phyloP scores from a whole-genome alignment of 2,797 vertebrate genomes.

The Tokudaia tokunoshimensis region DNA sequence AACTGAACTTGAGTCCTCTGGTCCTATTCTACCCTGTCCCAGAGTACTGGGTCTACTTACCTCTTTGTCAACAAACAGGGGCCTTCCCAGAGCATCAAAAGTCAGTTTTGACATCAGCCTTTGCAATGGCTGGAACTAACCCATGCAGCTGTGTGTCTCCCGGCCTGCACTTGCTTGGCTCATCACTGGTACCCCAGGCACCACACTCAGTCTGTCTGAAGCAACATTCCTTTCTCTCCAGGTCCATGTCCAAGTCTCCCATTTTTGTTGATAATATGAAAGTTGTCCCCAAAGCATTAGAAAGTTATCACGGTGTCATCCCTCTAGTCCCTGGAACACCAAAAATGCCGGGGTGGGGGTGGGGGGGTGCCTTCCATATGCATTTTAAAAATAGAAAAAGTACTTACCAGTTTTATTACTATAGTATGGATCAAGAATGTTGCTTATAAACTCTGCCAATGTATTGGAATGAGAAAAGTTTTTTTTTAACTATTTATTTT shows the following conservation, averaged over 20 bases:
- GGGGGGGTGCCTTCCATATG: neutral
- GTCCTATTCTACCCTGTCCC: neutral
- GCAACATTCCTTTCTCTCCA: conserved; percentile 81
- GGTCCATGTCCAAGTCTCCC: conserved; percentile 91
- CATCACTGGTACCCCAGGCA: neutral
- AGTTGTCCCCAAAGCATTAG: conserved; percentile 86
- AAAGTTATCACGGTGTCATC: neutral
- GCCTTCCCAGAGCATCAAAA: neutral
- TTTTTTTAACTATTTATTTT: neutral
- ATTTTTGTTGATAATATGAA: conserved; percentile 91
- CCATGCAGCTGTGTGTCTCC: neutral
- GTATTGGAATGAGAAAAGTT: conserved; percentile 10
- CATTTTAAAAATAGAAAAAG: neutral
- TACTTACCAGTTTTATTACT: neutral
- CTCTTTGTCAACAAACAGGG: neutral
- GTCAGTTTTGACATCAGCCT: neutral
- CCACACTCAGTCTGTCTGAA: neutral
- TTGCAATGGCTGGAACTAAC: neutral
- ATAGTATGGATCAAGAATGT: neutral
- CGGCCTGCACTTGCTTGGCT: neutral
- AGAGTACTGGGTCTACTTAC: neutral
- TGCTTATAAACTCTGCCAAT: conserved; percentile 43
- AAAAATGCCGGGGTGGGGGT: neutral
- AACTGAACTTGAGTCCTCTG: neutral
- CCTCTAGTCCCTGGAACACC: neutral